Base-by-base conservation (phyloP, 2,113 vertebrate genomes). In the Rhipidura dahli region DNA sequence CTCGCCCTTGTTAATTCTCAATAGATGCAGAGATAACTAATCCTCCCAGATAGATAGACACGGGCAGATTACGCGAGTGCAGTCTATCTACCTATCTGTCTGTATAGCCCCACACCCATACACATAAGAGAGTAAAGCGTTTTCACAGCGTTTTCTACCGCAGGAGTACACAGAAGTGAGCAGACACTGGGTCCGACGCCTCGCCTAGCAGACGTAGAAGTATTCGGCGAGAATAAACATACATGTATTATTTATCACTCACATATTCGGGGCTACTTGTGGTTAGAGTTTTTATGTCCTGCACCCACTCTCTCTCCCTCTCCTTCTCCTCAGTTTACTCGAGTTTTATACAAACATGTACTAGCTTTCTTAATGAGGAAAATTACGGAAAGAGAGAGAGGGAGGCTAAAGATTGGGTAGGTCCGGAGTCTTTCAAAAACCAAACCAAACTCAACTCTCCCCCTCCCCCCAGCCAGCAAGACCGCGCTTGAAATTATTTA, bases 11-110 rank as follows among this genome's bases (percentile, higher is more conserved):
- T 92, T 96, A 96, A 96, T 96, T 96, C 96, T 95, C 90, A 75
- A 26, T 95, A 96, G 94, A 94, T 96, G 83, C 60, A 42, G 94
- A 95, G 96, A 95, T 94, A 94, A 94, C 94, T 96, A 96, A 97
- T 96, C 96, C 96, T 86, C 85, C 72, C 85, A 64, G 83, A 31
- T 86, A 95, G 94, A 80, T 83, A 92, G 96, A 88, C 93, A 79
- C 28, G 44, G 71, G 64, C 59, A 94, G 93, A 95, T 94, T 88
- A 93, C 49, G 79, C 14, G 90, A 89, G 64, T 45, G 94, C 92
- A 89, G 84, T 68, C 89, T 59, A 89, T 37, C 84, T 82, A 87
- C 83, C 94, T 93, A 71, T 71, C 77, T 90, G 76, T 42, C 81
- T 60, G 30, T n/a, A 21, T 16, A 72, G 9, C 50, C 56, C 16